Conservation (phyloP, 37 sponge, comb jelly and placozoan species). For the Haliclona indistincta region DNA sequence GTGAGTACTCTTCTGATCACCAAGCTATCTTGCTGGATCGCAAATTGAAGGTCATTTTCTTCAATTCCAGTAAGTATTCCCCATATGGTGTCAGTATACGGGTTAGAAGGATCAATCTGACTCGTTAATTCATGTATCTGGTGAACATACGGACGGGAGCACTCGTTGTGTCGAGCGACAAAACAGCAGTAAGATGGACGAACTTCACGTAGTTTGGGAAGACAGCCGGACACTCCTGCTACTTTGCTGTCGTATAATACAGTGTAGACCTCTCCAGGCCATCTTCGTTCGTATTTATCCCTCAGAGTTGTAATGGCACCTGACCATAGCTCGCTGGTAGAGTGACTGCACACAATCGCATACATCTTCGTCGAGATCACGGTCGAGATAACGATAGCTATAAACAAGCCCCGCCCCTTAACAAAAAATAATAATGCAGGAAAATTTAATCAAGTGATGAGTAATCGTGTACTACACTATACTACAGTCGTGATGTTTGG, state of each 20-base stretch:
- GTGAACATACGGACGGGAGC: constrained; percentile 31
- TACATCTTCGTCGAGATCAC: too few species aligned
- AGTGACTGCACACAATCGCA: constrained; percentile 38
- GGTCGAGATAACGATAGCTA: too few species aligned
- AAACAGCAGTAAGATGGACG: constrained; percentile 63
- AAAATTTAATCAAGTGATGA: too few species aligned
- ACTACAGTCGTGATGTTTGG: neutral
- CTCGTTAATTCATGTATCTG: constrained; percentile 46
- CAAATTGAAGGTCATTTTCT: constrained; percentile 54
- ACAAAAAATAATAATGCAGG: too few species aligned
- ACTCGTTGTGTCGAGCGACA: constrained; percentile 49
- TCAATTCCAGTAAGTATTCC: constrained; percentile 59
- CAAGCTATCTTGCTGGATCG: constrained; percentile 45
- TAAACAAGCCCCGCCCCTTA: too few species aligned
- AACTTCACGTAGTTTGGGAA: constrained; percentile 17
- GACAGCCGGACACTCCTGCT: neutral
- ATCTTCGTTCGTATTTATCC: constrained; percentile 29
- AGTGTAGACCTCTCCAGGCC: constrained; percentile 29
- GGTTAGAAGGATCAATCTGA: constrained; percentile 52
- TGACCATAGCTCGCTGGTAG: constrained; percentile 15
- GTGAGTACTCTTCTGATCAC: constrained; percentile 32
- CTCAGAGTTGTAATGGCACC: constrained; percentile 13
- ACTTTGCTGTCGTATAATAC: constrained; percentile 6
- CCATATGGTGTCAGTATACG: constrained; percentile 71
- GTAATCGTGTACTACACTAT: too few species aligned